Base-by-base conservation (phyloP, 2,888 invertebrate species). In the Nipponacmea schrenckii region DNA sequence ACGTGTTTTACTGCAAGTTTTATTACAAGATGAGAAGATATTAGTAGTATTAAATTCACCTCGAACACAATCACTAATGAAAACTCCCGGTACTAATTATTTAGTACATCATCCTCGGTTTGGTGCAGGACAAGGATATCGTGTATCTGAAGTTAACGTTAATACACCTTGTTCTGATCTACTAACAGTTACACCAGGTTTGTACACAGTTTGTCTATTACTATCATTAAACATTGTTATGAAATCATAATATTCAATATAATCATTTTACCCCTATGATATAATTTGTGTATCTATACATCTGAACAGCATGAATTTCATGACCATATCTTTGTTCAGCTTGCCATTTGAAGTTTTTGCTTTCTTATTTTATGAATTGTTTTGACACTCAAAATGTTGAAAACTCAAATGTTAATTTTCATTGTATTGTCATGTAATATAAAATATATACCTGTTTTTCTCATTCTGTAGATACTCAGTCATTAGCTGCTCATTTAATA, bases 11-110 rank as follows among this genome's bases (percentile, higher is more conserved):
- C 90, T 96, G 69, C 96, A 96, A 84, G 91, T 96, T 71, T 90
- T 97, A 77, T 90, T 97, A 76, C 95, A 96, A 84, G 94, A 94
- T 84, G 96, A 96, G 90, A 94, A 94, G 82, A 92, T 94, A 75
- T 91, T 93, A 31, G 93, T 96, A 31, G 93, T 93, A 80, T 92
- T 96, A 72, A 89, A 78, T 56, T 77, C 79, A 17, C 68, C 77
- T 10, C 79, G 78, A 24, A 75, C 76, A 66, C 78, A 81, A 69
- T 77, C 77, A 65, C 80, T 78, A 64, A 74, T 84, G 56, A 81
- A 83, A 71, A 76, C 73, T 72, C 70, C 46, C 46, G 66, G 64
- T 39, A 56, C 24, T 20, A 56, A 24, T 56, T 56, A 56, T 56
- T 24, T 56, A 56, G 56, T 85, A 64, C 79, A 84, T 71, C 94